A percentile compares a stretch with the other conserved stretches of the same genome.
These are phyloP conservation scores for Larimichthys polyactis DNA, from an alignment of 2,113 vertebrate species.

Conservation along the genomic window DNA sequence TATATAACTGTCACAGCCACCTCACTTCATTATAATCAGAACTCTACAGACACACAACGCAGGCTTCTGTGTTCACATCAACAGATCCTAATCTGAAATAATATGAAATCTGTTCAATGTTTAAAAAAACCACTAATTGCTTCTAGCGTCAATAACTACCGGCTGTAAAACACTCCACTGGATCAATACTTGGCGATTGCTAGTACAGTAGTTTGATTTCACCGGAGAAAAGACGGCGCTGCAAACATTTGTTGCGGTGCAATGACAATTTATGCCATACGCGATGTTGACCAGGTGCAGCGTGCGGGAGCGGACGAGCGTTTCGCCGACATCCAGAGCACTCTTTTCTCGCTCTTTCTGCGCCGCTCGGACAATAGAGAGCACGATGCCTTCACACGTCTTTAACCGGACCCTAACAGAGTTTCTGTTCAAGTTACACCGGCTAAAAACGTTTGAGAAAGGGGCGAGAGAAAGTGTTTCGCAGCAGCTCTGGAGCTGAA, in stretches of 20 bases:
- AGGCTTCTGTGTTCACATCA: background rate
- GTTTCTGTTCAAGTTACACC: background rate
- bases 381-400: background rate
- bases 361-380: background rate
- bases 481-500: background rate
- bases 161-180: background rate
- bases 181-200: slow-evolving; percentile 7
- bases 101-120: background rate
- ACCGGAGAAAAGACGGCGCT: background rate
- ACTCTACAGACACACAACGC: background rate
- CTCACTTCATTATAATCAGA: background rate
- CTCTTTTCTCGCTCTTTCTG: background rate
- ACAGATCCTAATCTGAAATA: slow-evolving; percentile 1
- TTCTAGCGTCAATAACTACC: background rate
- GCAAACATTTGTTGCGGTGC: background rate
- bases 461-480: background rate
- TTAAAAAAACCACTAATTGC: background rate
- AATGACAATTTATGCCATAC: background rate
- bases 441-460: background rate
- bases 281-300: too few relatives aligned
- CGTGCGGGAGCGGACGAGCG: too few relatives aligned
- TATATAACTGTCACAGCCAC: slow-evolving; percentile 29
- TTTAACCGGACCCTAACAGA: background rate
- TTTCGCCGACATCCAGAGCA: background rate
- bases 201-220: background rate